Evolutionary conservation across 2,113 vertebrate genomes (phyloP), one percentile per base, ranked within the genome.

Genomic region (Microcebus griseorufus): DNA sequence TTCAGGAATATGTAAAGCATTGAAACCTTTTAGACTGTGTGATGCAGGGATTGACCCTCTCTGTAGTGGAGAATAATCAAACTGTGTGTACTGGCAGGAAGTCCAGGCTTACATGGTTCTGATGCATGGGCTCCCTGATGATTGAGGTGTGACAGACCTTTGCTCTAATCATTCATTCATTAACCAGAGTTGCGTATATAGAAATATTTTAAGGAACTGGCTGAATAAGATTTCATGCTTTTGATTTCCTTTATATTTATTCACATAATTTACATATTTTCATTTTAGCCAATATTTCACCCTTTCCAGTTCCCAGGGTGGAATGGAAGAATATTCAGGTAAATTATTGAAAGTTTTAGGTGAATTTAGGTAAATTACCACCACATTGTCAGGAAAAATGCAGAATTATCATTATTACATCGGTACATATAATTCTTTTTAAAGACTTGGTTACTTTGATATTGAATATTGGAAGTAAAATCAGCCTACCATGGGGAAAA

Each of bases 231-330:
- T 94, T 79, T 45, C 14, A 37, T 88, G 55, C 32, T 86, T 92
- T 96, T 90, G 11, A 82, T 80, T 88, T 93, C 75, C 51, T 91
- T 88, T 83, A 76, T 83, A 72, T 73, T 62, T 82, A 65, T 51
- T 85, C 42, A 89, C 10, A 64, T 70, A 86, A 70, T 70, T 79
- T 80, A 72, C 6, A 42, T 67, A 67, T 25, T 5, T 78, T 29
- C 29, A 60, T 93, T 90, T 95, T 90, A 53, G 1, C 86, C 83
- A 39, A 11, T 95, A 79, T 67, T 96, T 95, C 39, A 83, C 53
- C 64, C 29, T 48, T 51, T 29, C 73, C 27, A 32, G 8, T 76
- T 76, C 45, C 34, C 64, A 22, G 67, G 42, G 45, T 93, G 62
- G n/a, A 32, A 62, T 85, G 48, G 79, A 62, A 25, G 90, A 60